Evolutionary conservation across 2,113 vertebrate genomes (phyloP).

Genomic region (Sphyrna mokarran): DNA sequence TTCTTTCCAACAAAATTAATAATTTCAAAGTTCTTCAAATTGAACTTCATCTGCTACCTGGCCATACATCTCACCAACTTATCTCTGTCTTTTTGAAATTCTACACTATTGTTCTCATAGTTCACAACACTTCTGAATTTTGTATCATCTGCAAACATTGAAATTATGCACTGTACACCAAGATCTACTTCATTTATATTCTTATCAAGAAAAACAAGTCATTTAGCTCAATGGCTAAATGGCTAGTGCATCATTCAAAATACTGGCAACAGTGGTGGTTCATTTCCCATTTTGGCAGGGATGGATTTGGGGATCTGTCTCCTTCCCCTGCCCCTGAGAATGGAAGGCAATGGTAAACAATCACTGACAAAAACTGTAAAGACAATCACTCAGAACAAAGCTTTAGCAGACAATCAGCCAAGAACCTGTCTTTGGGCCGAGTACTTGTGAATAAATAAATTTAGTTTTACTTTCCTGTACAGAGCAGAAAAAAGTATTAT

Average conservation of each 20-base stretch:
- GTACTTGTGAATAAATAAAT: not conserved
- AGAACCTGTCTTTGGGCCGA: not conserved
- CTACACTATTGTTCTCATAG: too few species aligned
- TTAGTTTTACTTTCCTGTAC: not conserved
- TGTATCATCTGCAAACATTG: too few species aligned
- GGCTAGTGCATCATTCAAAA: not conserved
- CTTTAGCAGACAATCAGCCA: not conserved
- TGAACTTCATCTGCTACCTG: too few species aligned
- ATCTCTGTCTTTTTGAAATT: too few species aligned
- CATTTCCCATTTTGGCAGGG: too few species aligned
- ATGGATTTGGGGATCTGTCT: not conserved
- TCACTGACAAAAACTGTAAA: not conserved
- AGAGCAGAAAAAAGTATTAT: not conserved
- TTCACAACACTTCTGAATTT: too few species aligned
- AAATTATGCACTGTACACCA: too few species aligned
- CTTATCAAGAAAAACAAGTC: too few species aligned
- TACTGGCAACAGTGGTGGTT: not conserved
- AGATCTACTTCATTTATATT: too few species aligned
- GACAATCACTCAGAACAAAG: not conserved
- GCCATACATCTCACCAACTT: too few species aligned
- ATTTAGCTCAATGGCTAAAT: not conserved
- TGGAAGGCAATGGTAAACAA: not conserved
- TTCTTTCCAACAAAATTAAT: too few species aligned
- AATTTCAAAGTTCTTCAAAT: too few species aligned
- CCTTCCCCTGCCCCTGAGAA: not conserved